Evolutionary conservation across 35 echinoderm and acorn worm species (phyloP).

Genomic region (Apostichopus parvimensis): DNA sequence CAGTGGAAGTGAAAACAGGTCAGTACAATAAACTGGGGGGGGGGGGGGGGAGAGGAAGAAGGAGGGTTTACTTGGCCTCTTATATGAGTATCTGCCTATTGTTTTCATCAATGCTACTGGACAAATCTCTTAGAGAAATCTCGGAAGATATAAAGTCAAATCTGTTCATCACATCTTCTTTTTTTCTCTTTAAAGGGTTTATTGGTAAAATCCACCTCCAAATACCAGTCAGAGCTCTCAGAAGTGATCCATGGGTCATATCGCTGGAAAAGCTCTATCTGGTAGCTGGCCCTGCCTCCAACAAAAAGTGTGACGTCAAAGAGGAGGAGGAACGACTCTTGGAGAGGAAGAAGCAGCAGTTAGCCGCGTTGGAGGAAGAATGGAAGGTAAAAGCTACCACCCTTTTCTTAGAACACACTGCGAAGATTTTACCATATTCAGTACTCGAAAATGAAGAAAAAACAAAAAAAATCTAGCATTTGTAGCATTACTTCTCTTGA

Average conservation of each 20-base stretch:
- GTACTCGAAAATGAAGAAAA: no score
- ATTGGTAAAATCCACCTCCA: slow-evolving; percentile 86
- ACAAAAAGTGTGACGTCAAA: slow-evolving; percentile 71
- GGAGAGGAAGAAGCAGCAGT: slow-evolving; percentile 75
- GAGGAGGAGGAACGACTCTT: slow-evolving; percentile 66
- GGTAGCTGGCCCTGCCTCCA: slow-evolving; percentile 79
- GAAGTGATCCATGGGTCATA: slow-evolving; percentile 91
- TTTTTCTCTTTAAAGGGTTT: slow-evolving; percentile 56
- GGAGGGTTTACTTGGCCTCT: no score
- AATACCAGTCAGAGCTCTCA: slow-evolving; percentile 82
- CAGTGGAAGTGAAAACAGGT: slow-evolving; percentile 97
- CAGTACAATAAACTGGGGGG: background rate
- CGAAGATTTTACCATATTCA: no score
- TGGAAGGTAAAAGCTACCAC: slow-evolving; percentile 73
- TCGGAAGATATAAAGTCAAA: background rate
- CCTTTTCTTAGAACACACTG: no score
- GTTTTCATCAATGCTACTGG: no score
- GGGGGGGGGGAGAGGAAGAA: no score
- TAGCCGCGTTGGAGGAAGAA: slow-evolving; percentile 82
- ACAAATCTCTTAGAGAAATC: no score
- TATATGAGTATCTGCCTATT: no score
- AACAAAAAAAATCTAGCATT: no score
- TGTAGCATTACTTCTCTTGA: no score
- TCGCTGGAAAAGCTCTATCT: slow-evolving; percentile 94
- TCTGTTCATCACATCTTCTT: background rate